Conservation (phyloP, 2,797 vertebrate species). For the Sternarchorhynchus goeldii region DNA sequence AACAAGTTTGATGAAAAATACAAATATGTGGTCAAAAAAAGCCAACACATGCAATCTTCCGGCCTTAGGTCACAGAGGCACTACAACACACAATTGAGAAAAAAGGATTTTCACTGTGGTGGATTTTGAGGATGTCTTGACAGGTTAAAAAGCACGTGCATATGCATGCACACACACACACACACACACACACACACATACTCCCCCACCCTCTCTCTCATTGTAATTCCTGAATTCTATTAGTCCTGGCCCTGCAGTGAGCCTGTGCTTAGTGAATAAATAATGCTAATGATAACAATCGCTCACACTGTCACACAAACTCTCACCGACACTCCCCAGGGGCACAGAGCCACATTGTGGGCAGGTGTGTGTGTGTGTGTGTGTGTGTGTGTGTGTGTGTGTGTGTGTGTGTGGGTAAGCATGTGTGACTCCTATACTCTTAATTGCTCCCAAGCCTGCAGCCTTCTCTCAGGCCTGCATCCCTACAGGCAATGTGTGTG, state of each 20-base stretch:
- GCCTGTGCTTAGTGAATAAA: slow-evolving; percentile 83
- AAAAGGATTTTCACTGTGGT: slow-evolving; percentile 24
- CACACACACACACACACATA: slow-evolving; percentile 37
- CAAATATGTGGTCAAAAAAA: neutral
- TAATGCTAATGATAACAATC: slow-evolving; percentile 86
- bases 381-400: slow-evolving; percentile 24
- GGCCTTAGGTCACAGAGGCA: slow-evolving; percentile 15
- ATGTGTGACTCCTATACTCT: slow-evolving; percentile 60
- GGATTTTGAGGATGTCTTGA: slow-evolving; percentile 33
- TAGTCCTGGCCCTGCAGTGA: slow-evolving; percentile 76
- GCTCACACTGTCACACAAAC: slow-evolving; percentile 78
- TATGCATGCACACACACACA: slow-evolving; percentile 23
- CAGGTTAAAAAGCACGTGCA: slow-evolving; percentile 11
- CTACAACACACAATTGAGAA: slow-evolving; percentile 27
- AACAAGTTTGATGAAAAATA: neutral
- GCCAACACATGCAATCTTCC: slow-evolving; percentile 1
- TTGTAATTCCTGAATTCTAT: slow-evolving; percentile 78
- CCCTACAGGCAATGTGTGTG: slow-evolving; percentile 43
- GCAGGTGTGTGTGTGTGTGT: slow-evolving; percentile 65
- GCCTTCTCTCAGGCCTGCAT: slow-evolving; percentile 70
- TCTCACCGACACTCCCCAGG: slow-evolving; percentile 67
- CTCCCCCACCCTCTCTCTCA: slow-evolving; percentile 47
- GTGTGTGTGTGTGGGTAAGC: slow-evolving; percentile 32
- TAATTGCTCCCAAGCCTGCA: slow-evolving; percentile 82
- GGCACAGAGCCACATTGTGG: slow-evolving; percentile 62